Percentiles rank a stretch among this genome's conserved stretches.
Evolutionary conservation across 2,888 invertebrate genomes (phyloP).

Genomic region (Patella caerulea): DNA sequence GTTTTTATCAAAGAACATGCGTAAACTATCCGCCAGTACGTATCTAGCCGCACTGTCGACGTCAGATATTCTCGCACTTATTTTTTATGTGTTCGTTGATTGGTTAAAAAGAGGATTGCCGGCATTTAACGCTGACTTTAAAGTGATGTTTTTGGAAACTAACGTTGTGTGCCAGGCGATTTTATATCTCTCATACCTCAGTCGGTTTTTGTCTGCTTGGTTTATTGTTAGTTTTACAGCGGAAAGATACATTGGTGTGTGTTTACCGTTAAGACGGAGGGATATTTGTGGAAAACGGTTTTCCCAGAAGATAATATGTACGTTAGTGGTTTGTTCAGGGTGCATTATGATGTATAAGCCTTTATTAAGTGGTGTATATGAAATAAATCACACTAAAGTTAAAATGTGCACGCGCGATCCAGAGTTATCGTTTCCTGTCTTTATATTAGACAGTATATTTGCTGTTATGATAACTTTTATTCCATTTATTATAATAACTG

Average conservation of each 20-base stretch:
- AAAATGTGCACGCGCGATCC: constrained; percentile 51
- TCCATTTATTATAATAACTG: constrained; percentile 63
- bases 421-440: constrained; percentile 46
- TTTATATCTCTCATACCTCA: constrained; percentile 77
- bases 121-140: constrained; percentile 40
- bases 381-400: constrained; percentile 30
- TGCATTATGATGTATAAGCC: constrained; percentile 60
- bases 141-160: constrained; percentile 47
- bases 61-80: constrained; percentile 80
- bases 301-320: constrained; percentile 53
- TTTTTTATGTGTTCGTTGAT: constrained; percentile 74
- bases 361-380: constrained; percentile 45
- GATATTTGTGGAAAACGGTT: constrained; percentile 58
- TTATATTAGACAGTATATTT: constrained; percentile 62
- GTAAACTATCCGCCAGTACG: constrained; percentile 80
- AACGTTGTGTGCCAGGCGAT: constrained; percentile 81
- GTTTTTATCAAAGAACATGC: constrained; percentile 82
- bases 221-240: constrained; percentile 64
- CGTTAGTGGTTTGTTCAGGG: constrained; percentile 45
- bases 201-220: constrained; percentile 67
- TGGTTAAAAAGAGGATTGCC: constrained; percentile 63
- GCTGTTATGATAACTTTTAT: constrained; percentile 62
- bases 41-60: constrained; percentile 86
- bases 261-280: constrained; percentile 59
- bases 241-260: constrained; percentile 66